Evolutionary conservation across 2,797 vertebrate species (phyloP), one percentile per base, ranked within the genome.

Genomic region (Anguilla marmorata): DNA sequence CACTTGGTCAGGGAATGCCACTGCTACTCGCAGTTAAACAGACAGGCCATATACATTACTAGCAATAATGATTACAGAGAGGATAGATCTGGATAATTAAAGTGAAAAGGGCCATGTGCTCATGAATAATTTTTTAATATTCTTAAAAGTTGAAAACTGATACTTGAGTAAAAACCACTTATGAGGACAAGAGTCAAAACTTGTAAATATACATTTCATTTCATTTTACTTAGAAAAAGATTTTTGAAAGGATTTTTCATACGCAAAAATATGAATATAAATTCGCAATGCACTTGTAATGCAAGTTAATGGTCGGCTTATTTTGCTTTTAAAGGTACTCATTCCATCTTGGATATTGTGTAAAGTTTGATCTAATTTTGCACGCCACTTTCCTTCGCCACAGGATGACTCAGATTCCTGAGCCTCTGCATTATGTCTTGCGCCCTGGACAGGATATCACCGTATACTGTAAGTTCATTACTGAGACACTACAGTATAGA

Each of bases 401-500:
- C 80, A 88, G 87, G 30, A 7, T 24, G 74, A 41, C 72, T 84
- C 48, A 74, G 80, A 45, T 72, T 9, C 2, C 16, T 9, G 16
- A n/a, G 54, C 90, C 41, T 41, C 45, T 24, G 30, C 50, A 21
- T 82, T 19, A 48, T 60, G 54, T 90, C 91, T 95, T 96, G 96
- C 91, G 90, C 94, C 95, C 95, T 93, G 97, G 96, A 96, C 96
- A 96, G 98, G 98, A 99, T 99, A 99, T 99, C 98, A 99, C 99
- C 98, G 91, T 99, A 99, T 99, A 99, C 98, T 99, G 98, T 99
- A 99, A 99, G 98, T 99, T 97, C 95, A 95, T 93, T 95, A 97
- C 95, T 94, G 93, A 97, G 98, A 98, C 97, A 99, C 98, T 99
- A 99, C 98, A 99, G 98, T 99, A 99, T 99, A 99, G 98, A 99